Percentiles rank a stretch among this genome's conserved stretches.
Evolutionary conservation across 2,113 vertebrate species (phyloP).

Genomic region (Ursus arctos): DNA sequence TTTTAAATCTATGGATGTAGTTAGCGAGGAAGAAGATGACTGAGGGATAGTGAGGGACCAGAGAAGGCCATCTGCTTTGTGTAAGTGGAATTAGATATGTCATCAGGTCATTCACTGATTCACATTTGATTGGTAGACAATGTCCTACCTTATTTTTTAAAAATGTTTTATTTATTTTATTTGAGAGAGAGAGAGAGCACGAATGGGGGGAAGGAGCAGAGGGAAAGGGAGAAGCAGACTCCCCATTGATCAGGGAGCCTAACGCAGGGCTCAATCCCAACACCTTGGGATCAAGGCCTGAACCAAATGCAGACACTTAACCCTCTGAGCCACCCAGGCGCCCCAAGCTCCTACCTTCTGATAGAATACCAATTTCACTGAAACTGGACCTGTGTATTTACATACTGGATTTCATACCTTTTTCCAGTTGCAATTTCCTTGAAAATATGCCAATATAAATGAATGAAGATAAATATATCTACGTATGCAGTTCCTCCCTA

Average conservation of each 20-base stretch:
- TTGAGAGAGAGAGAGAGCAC: not conserved
- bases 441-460: slow-evolving; percentile 54
- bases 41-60: not conserved
- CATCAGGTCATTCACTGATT: slow-evolving; percentile 49
- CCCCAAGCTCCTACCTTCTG: not conserved
- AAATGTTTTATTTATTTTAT: not conserved
- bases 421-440: slow-evolving; percentile 54
- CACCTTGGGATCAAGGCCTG: not conserved
- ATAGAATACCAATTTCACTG: slow-evolving; percentile 48
- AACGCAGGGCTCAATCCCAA: rapidly evolving
- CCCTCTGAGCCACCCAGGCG: not conserved
- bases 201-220: not conserved
- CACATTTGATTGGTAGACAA: not conserved
- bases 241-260: not conserved
- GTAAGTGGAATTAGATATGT: slow-evolving; percentile 21
- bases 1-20: not conserved
- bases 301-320: not conserved
- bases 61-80: not conserved
- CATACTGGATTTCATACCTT: slow-evolving; percentile 53
- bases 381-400: slow-evolving; percentile 42
- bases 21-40: not conserved
- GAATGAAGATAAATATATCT: slow-evolving; percentile 50
- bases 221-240: not conserved
- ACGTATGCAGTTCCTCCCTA: not conserved
- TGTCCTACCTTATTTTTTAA: not conserved